Conservation (phyloP, 2,888 invertebrate species). For the Tipula confusa region DNA sequence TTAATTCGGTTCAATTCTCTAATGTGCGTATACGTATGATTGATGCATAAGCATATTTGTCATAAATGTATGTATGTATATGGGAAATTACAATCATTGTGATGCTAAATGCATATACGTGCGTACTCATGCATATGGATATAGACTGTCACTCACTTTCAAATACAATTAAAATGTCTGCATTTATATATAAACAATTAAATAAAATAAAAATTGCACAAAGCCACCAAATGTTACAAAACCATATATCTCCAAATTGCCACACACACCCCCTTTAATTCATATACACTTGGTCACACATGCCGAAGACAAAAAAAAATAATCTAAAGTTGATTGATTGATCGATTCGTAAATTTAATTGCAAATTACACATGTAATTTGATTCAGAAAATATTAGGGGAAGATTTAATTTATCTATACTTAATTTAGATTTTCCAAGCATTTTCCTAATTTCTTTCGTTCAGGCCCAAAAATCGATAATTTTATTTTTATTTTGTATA, state of each 20-base stretch:
- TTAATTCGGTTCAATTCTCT: not conserved
- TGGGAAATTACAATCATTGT: not conserved
- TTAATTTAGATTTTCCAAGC: not conserved
- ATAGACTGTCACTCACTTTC: not conserved
- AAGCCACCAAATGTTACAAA: not conserved
- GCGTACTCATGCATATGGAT: too few relatives aligned
- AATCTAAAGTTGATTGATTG: not conserved
- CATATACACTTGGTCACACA: not conserved
- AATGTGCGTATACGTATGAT: not conserved
- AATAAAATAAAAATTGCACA: not conserved
- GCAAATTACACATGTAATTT: not conserved
- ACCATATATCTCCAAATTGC: not conserved
- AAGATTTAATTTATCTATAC: not conserved
- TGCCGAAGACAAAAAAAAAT: not conserved
- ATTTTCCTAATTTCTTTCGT: not conserved
- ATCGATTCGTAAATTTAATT: not conserved
- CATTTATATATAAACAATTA: not conserved
- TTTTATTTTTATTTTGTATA: not conserved
- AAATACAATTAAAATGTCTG: not conserved
- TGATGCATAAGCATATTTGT: not conserved
- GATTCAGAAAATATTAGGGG: not conserved
- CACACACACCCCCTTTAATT: not conserved
- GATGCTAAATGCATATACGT: too few relatives aligned
- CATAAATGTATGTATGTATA: not conserved
- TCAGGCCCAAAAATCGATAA: not conserved